phyloP scores from a whole-genome alignment of 2,888 invertebrate genomes.

The Ochropleura plecta region DNA sequence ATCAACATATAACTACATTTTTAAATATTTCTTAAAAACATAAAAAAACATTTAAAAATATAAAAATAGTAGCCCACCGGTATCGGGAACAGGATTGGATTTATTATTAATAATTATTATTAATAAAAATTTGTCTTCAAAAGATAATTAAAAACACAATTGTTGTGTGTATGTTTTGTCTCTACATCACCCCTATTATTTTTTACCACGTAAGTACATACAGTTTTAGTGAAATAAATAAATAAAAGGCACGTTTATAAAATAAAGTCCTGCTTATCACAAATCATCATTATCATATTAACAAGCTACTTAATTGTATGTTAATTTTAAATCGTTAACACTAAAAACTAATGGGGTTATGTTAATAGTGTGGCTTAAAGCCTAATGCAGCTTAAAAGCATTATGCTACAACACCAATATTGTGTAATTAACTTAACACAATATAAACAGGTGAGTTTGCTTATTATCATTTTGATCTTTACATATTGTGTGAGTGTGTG shows the following conservation, averaged over 20 bases:
- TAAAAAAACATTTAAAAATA: no score
- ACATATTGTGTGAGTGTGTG: not conserved
- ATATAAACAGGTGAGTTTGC: conserved; percentile 29
- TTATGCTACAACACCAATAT: conserved; percentile 21
- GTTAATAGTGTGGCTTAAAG: conserved; percentile 37
- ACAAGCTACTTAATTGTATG: conserved; percentile 23
- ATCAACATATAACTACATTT: no score
- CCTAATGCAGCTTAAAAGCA: conserved; percentile 42
- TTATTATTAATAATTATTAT: no score
- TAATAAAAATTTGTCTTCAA: no score
- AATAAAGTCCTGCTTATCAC: not conserved
- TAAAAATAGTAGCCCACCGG: no score
- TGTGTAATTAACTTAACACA: conserved; percentile 39
- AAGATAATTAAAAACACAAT: no score
- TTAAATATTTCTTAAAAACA: no score
- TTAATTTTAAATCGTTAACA: conserved; percentile 43
- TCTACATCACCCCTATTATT: no score
- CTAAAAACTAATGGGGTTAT: conserved; percentile 42
- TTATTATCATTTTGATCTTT: not conserved
- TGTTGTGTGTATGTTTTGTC: no score
- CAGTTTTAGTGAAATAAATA: no score
- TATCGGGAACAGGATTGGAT: no score
- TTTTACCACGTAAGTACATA: no score
- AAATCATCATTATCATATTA: not conserved
- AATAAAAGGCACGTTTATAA: not conserved